A percentile compares a stretch with the other conserved stretches of the same genome.
These are phyloP conservation scores for Melopsittacus undulatus DNA, from an alignment of 2,797 vertebrate genomes.

Conservation along the genomic window DNA sequence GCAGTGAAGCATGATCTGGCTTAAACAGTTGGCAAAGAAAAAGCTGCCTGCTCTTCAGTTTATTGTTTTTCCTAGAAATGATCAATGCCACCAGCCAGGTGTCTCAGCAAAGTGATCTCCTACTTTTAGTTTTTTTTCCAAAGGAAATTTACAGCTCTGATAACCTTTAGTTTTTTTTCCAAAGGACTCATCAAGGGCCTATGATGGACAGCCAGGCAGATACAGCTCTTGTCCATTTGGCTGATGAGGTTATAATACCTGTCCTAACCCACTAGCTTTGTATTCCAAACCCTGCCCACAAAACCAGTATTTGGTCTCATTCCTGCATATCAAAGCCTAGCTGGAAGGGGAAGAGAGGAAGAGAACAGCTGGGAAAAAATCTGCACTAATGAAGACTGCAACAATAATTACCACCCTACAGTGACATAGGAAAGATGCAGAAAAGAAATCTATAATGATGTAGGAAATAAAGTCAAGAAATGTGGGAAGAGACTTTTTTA, in stretches of 20 bases:
- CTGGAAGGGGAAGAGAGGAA: background rate
- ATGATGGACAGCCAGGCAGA: background rate
- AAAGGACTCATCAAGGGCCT: background rate
- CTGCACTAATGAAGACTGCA: background rate
- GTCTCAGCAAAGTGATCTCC: background rate
- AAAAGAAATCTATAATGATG: background rate
- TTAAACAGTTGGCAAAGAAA: background rate
- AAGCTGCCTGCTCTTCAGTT: background rate
- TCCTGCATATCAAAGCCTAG: background rate
- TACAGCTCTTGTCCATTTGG: background rate
- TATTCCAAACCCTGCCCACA: background rate
- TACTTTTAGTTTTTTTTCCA: background rate
- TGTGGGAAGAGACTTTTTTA: background rate
- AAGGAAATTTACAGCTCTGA: background rate
- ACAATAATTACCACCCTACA: background rate
- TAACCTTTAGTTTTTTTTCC: background rate
- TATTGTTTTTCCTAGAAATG: background rate
- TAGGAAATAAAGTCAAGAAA: background rate
- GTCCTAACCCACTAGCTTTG: background rate
- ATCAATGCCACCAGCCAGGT: background rate
- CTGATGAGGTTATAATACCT: background rate
- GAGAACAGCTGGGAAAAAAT: background rate
- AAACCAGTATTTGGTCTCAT: background rate
- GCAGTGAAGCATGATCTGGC: background rate
- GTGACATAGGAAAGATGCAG: background rate